Conservation (phyloP, 1,140 invertebrate species). For the Caenorhabditis elegans region DNA sequence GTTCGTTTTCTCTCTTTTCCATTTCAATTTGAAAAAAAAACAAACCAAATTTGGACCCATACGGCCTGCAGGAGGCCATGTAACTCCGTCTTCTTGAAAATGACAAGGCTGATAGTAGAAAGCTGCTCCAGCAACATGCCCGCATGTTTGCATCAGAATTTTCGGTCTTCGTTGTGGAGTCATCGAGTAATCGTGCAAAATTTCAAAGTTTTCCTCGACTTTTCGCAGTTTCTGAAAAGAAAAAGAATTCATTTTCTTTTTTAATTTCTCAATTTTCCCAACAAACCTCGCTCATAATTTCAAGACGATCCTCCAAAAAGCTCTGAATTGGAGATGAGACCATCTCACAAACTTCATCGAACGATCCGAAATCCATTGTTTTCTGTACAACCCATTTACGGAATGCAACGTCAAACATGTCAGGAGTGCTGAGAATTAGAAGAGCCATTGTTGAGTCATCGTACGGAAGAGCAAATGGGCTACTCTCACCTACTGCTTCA, state of each 20-base stretch:
- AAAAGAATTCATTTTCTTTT: background rate
- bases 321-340: conserved; percentile 47
- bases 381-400: conserved; percentile 44
- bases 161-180: conserved; percentile 49
- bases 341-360: conserved; percentile 32
- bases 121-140: conserved; percentile 48
- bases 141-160: conserved; percentile 55
- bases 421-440: conserved; percentile 48
- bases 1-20: no score
- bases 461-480: conserved; percentile 36
- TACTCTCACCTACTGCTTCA: background rate
- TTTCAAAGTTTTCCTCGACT: conserved; percentile 34
- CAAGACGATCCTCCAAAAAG: conserved; percentile 43
- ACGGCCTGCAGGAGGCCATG: conserved; percentile 4
- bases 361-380: conserved; percentile 18
- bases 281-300: conserved; percentile 42
- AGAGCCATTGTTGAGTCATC: conserved; percentile 37
- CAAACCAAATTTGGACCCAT: conserved; percentile 39
- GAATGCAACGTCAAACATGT: conserved; percentile 56
- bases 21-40: no score
- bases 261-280: background rate
- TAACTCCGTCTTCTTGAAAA: background rate
- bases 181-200: conserved; percentile 51
- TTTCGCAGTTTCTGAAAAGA: conserved; percentile 16
- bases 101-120: conserved; percentile 48